phyloP scores from a whole-genome alignment of 2,888 invertebrate genomes.

The Drosophila formosana region DNA sequence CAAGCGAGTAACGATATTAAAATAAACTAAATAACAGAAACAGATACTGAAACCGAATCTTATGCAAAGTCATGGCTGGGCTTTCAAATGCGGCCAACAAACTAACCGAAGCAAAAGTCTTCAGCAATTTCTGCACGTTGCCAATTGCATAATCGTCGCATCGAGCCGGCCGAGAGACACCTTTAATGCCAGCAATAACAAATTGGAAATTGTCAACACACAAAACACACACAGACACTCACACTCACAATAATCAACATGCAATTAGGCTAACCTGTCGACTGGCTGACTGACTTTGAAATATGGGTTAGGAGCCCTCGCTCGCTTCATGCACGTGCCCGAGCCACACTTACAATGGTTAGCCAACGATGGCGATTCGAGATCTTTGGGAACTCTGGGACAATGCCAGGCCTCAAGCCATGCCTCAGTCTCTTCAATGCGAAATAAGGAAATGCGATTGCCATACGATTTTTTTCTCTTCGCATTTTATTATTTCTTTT shows the following conservation, averaged over 20 bases:
- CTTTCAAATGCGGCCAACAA: slow-evolving; percentile 61
- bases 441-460: slow-evolving; percentile 70
- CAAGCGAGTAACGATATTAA: slow-evolving; percentile 48
- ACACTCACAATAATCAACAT: slow-evolving; percentile 61
- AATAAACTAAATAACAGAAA: slow-evolving; percentile 17
- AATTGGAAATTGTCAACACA: slow-evolving; percentile 76
- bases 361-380: slow-evolving; percentile 21
- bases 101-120: slow-evolving; percentile 44
- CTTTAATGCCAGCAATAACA: slow-evolving; percentile 67
- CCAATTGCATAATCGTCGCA: slow-evolving; percentile 68
- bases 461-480: slow-evolving; percentile 47
- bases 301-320: slow-evolving; percentile 70
- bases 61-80: slow-evolving; percentile 78
- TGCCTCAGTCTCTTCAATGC: slow-evolving; percentile 32
- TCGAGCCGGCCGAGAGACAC: slow-evolving; percentile 53
- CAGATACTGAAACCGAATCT: slow-evolving; percentile 57
- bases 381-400: slow-evolving; percentile 31
- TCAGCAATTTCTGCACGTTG: slow-evolving; percentile 76
- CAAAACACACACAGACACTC: slow-evolving; percentile 18
- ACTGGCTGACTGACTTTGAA: slow-evolving; percentile 78
- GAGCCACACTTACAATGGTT: slow-evolving; percentile 15
- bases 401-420: slow-evolving; percentile 20
- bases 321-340: slow-evolving; percentile 26
- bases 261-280: slow-evolving; percentile 77
- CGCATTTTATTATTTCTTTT: slow-evolving; percentile 35